Evolutionary conservation across 2,797 vertebrate species (phyloP), one percentile per base, ranked within the genome.

Genomic region (Semaprochilodus insignis): DNA sequence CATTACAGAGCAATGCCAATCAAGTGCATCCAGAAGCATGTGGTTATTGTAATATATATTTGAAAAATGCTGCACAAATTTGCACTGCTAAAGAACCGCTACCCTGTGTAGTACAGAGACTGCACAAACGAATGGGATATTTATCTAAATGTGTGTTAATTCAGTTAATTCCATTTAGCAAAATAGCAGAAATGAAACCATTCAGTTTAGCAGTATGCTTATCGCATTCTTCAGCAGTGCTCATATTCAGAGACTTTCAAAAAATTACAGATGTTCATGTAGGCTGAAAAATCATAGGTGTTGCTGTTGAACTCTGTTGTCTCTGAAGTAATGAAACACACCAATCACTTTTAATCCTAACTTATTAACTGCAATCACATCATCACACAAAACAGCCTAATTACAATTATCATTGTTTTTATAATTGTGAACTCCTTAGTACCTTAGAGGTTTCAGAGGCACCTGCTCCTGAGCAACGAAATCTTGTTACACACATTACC

Each of bases 301-400:
- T 60, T 66, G 60, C 51, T 65, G 34, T 34, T 59, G 59, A 74
- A 52, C 16, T n/a, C n/a, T n/a, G n/a, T 1, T 31, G 52, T 52
- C 44, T 75, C 71, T 15, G 63, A 74, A 75, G 66, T 79, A 71
- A 76, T 69, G n/a, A 80, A 84, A 76, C 77, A 80, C 27, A 19
- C 55, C 48, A 36, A 31, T 74, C 34, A 36, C 40, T 71, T 77
- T 81, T 63, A 81, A 85, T 80, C 60, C 60, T 74, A 78, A 78
- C 78, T 76, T 84, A 84, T 77, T 81, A 54, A 84, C 31, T 63
- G 65, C 31, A 75, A 80, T 34, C 63, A 76, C 55, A 76, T 84
- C 77, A 81, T 77, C 83, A 66, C 73, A 62, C 57, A 72, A 77
- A 84, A 66, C 78, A 72, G 57, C 57, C 17, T 71, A 74, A 77